A percentile compares a stretch with the other conserved stretches of the same genome.
These are phyloP conservation scores for Magallana angulata DNA, from an alignment of 1,140 invertebrate genomes.

Conservation along the genomic window DNA sequence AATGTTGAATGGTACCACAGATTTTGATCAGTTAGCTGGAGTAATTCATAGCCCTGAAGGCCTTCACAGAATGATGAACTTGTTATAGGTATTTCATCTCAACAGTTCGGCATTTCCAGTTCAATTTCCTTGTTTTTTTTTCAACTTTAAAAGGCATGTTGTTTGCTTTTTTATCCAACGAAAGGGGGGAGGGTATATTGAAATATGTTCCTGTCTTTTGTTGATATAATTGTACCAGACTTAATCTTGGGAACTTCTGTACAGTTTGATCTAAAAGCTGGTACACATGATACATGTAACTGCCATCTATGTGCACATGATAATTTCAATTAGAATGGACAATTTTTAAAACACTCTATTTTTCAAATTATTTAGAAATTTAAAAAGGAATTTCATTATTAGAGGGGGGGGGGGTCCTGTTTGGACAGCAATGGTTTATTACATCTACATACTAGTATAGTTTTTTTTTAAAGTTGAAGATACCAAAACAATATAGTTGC, in stretches of 20 bases:
- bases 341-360: background rate
- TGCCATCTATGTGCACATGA: too few species aligned
- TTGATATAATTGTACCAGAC: too few species aligned
- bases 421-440: slow-evolving; percentile 14
- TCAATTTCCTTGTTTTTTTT: background rate
- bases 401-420: background rate
- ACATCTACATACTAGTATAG: background rate
- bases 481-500: slow-evolving; percentile 14
- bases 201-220: too few species aligned
- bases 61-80: slow-evolving; percentile 61
- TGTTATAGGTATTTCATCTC: background rate
- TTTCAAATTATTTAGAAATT: background rate
- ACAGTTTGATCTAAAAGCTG: too few species aligned
- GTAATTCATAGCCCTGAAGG: slow-evolving; percentile 59
- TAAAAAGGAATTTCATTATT: background rate
- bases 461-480: slow-evolving; percentile 2
- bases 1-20: slow-evolving; percentile 52
- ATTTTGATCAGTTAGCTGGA: slow-evolving; percentile 52
- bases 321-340: too few species aligned
- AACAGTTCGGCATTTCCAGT: slow-evolving; percentile 4
- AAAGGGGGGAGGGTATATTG: too few species aligned
- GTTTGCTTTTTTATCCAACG: background rate
- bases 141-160: background rate
- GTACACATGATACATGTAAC: too few species aligned
- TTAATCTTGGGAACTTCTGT: too few species aligned